Evolutionary conservation across 2,797 vertebrate species (phyloP).

Genomic region (Antennarius maculatus): DNA sequence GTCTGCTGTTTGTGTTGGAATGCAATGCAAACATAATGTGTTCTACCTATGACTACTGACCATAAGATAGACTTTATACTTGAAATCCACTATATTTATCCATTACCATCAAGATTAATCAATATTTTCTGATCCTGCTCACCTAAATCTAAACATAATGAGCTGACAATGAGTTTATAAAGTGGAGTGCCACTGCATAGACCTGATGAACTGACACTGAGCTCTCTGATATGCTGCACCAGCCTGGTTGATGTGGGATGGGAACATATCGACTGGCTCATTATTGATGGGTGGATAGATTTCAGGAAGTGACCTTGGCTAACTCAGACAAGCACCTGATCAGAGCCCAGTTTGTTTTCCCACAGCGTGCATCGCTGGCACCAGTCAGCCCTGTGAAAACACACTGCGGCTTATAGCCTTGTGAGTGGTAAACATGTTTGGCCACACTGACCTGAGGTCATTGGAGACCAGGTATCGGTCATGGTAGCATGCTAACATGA

Average conservation of each 20-base stretch:
- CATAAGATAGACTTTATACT: not conserved
- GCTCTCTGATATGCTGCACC: constrained; percentile 30
- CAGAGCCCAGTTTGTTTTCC: constrained; percentile 60
- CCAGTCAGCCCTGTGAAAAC: constrained; percentile 43
- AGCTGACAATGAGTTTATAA: not conserved
- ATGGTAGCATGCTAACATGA: constrained; percentile 2
- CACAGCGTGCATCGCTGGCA: constrained; percentile 65
- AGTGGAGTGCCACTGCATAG: not conserved
- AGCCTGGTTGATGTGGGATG: constrained; percentile 42
- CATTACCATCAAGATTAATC: not conserved
- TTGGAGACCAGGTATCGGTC: constrained; percentile 12
- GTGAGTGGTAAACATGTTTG: constrained; percentile 33
- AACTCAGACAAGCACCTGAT: constrained; percentile 62
- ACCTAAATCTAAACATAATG: not conserved
- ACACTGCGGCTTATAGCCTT: constrained; percentile 15
- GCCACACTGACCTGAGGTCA: constrained; percentile 18
- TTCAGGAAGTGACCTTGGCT: constrained; percentile 82
- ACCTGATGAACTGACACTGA: not conserved
- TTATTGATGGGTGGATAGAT: constrained; percentile 74
- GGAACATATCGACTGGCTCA: constrained; percentile 72
- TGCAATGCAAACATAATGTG: not conserved
- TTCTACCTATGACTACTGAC: not conserved
- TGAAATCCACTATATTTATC: not conserved
- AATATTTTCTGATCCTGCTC: not conserved
- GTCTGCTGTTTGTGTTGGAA: not conserved